phyloP scores from a whole-genome alignment of 2,888 invertebrate species.

The Teleogryllus oceanicus region DNA sequence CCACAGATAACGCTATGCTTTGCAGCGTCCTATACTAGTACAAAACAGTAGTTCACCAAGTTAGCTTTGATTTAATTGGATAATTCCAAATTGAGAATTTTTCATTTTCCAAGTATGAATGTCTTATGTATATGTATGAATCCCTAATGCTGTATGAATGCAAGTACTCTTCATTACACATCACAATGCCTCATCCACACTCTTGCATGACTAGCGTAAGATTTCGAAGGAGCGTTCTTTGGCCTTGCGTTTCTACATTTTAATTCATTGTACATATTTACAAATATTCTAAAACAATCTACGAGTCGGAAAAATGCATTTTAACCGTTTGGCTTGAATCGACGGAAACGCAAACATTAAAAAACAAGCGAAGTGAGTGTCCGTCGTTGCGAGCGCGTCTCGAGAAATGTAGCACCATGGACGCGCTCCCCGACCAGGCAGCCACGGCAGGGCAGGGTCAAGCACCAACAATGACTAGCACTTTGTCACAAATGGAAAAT shows the following conservation, averaged over 20 bases:
- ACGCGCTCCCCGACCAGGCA: not conserved
- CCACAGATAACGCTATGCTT: no score
- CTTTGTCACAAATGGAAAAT: no score
- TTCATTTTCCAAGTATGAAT: no score
- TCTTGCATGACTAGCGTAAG: not conserved
- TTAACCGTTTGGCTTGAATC: not conserved
- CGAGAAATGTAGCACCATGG: slow-evolving; percentile 18
- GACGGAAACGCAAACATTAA: not conserved
- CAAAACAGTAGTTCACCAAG: no score
- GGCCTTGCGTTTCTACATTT: slow-evolving; percentile 18
- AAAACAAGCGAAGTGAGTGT: not conserved
- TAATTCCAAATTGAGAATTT: no score
- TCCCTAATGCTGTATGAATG: no score
- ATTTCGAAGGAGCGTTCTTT: not conserved
- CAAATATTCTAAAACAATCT: slow-evolving; percentile 1
- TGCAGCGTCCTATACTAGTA: no score
- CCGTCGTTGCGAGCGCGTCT: not conserved
- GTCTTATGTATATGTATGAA: no score
- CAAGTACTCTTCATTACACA: no score
- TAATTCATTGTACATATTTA: not conserved
- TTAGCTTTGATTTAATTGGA: no score
- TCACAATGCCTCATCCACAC: not conserved
- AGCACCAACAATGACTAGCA: no score
- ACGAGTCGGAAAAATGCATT: not conserved
- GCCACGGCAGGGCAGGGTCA: no score